Conservation (phyloP, 2,797 vertebrate species). For the Lophotriccus pileatus region DNA sequence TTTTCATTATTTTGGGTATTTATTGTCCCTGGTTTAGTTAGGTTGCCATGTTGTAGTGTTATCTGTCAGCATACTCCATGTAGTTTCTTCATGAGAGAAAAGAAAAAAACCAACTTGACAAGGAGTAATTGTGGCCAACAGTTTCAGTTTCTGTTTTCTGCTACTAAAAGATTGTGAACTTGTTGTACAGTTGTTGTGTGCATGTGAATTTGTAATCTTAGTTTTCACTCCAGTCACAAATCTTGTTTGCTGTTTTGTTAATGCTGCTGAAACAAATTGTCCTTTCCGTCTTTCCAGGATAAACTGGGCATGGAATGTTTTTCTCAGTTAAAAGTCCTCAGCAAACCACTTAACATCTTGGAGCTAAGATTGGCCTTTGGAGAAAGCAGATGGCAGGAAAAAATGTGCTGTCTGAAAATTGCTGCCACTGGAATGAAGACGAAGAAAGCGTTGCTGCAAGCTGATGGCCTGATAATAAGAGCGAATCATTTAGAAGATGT, state of each 20-base stretch:
- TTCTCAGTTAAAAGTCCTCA: conserved; percentile 78
- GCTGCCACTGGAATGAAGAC: conserved; percentile 78
- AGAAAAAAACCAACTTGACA: neutral
- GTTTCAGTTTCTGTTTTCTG: neutral
- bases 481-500: conserved; percentile 86
- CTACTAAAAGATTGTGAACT: neutral
- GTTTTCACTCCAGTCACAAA: neutral
- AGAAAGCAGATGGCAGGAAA: conserved; percentile 74
- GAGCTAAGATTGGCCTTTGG: conserved; percentile 71
- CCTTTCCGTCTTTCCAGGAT: conserved; percentile 69
- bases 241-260: neutral
- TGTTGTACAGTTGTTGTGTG: neutral
- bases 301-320: conserved; percentile 84
- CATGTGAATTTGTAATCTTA: neutral
- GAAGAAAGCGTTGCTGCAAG: conserved; percentile 86
- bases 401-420: conserved; percentile 80
- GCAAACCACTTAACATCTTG: conserved; percentile 78
- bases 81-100: neutral
- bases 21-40: neutral
- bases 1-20: neutral
- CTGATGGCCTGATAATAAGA: conserved; percentile 83
- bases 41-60: neutral
- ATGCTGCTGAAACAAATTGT: neutral
- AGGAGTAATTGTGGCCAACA: neutral
- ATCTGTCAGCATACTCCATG: neutral